These are phyloP conservation scores for Lasioglossum vierecki DNA, from an alignment of 2,888 invertebrate species.

Conservation along the genomic window DNA sequence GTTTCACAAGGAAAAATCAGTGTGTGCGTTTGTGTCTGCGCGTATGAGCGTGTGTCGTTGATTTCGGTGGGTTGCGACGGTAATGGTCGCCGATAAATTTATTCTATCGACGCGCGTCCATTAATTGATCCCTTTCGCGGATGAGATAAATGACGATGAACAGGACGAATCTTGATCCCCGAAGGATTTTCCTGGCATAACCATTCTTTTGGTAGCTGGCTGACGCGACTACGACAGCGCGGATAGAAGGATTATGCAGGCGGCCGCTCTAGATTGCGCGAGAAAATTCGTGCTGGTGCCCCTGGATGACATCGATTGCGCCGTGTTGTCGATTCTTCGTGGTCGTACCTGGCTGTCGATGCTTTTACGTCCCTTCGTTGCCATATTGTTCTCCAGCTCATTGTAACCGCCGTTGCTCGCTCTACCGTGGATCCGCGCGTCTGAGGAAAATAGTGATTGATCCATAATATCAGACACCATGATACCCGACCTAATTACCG, in stretches of 20 bases:
- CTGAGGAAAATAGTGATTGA: constrained; percentile 48
- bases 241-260: constrained; percentile 68
- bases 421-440: constrained; percentile 48
- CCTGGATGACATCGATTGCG: constrained; percentile 80
- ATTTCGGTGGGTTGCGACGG: constrained; percentile 12
- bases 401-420: constrained; percentile 58
- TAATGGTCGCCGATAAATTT: constrained; percentile 40
- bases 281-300: constrained; percentile 64
- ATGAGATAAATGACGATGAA: constrained; percentile 61
- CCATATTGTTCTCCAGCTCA: constrained; percentile 49
- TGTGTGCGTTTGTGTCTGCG: not conserved
- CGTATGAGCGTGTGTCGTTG: not conserved
- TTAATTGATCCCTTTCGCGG: constrained; percentile 69
- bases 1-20: not conserved
- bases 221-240: constrained; percentile 70
- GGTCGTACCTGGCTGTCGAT: constrained; percentile 66
- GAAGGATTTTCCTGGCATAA: constrained; percentile 53
- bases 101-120: constrained; percentile 33
- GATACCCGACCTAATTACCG: not conserved
- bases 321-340: constrained; percentile 77
- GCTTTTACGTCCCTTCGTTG: constrained; percentile 63
- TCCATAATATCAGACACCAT: not conserved
- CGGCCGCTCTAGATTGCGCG: constrained; percentile 54
- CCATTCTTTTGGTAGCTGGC: constrained; percentile 37
- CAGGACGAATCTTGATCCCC: constrained; percentile 52